Base-by-base conservation (phyloP, 2,888 invertebrate genomes). In the Cantharis nigra region DNA sequence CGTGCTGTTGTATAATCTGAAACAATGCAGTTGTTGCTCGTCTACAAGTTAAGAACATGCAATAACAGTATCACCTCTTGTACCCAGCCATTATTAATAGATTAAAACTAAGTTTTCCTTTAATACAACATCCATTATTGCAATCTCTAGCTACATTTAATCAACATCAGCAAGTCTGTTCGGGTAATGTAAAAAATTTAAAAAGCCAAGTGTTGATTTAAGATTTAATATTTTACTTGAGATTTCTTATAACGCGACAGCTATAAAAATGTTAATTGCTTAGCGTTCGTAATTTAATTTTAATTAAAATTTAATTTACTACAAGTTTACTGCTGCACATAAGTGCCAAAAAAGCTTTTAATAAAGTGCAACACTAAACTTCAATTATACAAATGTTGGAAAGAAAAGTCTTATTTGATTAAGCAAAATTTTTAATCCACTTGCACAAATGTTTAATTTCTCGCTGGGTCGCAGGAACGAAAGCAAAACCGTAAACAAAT, bases 31-130 rank as follows among this genome's bases (percentile, higher is more conserved):
- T 77, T 74, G 77, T 77, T 74, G 77, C 71, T 77, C 77, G 71
- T 77, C 71, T 77, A 77, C 77, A 77, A 77, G 77, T 74, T 70
- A 77, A 77, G 74, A 77, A 74, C 77, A 77, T 71, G 77, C 71
- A 77, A 77, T 77, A 77, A 77, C 77, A 77, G 71, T 74, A 77
- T 77, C 77, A 74, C 71, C 67, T 74, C 77, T 28, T 71, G 67
- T 69, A 49, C 49, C 13, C 49, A 7, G 49, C 49, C 49, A 49
- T 49, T 49, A 49, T 49, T 49, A 49, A 49, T 49, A 49, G 49
- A 49, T 49, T 49, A 49, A 49, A 49, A 49, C 49, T 13, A 49
- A 49, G 49, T 49, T 49, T 49, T 49, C 49, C 49, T 49, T 49
- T 49, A 49, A 49, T 49, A 49, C 49, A 49, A 49, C 49, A 49